A percentile compares a stretch with the other conserved stretches of the same genome.
Conservation (phyloP, 2,797 vertebrate species). For the Pseudochirops corinnae region DNA sequence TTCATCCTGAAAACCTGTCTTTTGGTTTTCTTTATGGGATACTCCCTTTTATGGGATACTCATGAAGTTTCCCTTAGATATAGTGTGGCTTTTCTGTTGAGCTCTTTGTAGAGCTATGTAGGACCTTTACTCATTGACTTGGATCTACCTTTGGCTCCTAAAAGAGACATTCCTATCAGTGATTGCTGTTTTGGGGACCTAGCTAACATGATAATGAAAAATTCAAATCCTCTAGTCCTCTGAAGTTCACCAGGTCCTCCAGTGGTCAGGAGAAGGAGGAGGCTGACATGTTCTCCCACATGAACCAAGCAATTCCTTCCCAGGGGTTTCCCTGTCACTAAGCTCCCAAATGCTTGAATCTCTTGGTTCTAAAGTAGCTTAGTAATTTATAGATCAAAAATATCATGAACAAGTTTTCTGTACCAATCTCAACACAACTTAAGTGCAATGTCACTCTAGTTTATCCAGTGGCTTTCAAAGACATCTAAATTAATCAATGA, state of each 20-base stretch:
- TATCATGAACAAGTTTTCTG: background rate
- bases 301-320: background rate
- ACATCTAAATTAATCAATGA: too few relatives aligned
- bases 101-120: background rate
- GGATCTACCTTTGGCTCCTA: too few relatives aligned
- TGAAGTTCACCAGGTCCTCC: background rate
- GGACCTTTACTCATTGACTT: background rate
- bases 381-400: background rate
- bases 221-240: background rate
- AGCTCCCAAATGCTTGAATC: background rate
- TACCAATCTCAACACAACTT: background rate
- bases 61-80: background rate
- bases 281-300: background rate
- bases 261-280: background rate
- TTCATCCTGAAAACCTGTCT: constrained; percentile 26
- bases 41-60: background rate
- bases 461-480: background rate
- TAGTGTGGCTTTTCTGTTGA: background rate
- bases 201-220: background rate
- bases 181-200: background rate
- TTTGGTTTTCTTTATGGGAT: constrained; percentile 1
- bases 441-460: background rate
- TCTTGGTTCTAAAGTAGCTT: too few relatives aligned
- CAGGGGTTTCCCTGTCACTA: background rate
- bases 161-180: too few relatives aligned